Base-by-base conservation (phyloP, 2,888 invertebrate species). In the Strigamia transsilvanica region DNA sequence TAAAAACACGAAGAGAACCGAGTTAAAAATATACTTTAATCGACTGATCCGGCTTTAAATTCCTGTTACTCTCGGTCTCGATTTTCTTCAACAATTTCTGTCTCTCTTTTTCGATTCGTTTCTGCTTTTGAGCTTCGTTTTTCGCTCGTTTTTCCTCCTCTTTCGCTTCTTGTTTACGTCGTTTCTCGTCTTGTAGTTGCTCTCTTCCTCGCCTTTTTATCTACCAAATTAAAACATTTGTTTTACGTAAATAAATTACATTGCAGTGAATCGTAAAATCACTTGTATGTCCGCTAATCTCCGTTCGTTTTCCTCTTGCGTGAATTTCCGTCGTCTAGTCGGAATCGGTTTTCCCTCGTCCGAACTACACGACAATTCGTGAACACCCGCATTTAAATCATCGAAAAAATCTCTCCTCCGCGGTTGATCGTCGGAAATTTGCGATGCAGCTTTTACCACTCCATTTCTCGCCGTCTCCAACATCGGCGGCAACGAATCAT, bases 41-140 rank as follows among this genome's bases (percentile, higher is more conserved):
- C 85, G 90, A 90, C 82, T 90, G 90, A 42, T 88, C 89, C 1
- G 90, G 89, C 82, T 89, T 89, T 32, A 80, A 32, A 46, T 77
- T 77, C 2, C 73, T 51, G 15, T 56, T 46, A 41, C 78, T 82
- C 42, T 73, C 77, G 18, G 4, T 27, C 7, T 73, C 46, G 34
- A 27, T 77, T 42, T 41, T 77, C 34, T 73, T 73, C 7, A 73
- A 32, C 13, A 73, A 32, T 15, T 32, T 73, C 5, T 73, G 1
- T 27, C 73, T 23, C 23, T 73, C 73, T 27, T 73, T 73, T 27
- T 73, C 73, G 7, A 73, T 12, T 73, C 27, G 27, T 73, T 73
- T 73, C 12, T 73, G 0, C 2, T 4, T 32, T 32, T 73, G 27
- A 23, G 32, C 73, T 73, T 73, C 73, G 12, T 13, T 73, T 77